Base-by-base conservation (phyloP, 2,888 invertebrate genomes). In the Automeris io region DNA sequence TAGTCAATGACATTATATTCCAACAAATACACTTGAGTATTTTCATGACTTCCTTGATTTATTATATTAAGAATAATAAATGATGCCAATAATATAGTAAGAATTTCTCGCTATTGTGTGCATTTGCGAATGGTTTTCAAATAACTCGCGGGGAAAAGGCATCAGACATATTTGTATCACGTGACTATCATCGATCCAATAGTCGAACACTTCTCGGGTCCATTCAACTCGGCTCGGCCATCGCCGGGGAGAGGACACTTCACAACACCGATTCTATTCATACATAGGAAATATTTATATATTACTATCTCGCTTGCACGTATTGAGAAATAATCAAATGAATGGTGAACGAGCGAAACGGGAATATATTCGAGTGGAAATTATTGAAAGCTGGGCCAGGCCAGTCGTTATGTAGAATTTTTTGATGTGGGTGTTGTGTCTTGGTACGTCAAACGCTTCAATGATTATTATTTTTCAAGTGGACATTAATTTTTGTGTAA, bases 171-270 rank as follows among this genome's bases (percentile, higher is more conserved):
- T 74, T 75, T 67, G 61, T 62, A 60, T 83, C 87, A 87, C 85
- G 86, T 87, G 87, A 86, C 70, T 57, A 39, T 68, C 74, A 87
- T 87, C 86, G 87, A 87, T 87, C 87, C 87, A 87, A 87, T 87
- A 74, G 86, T 69, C 76, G 82, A 82, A 69, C 79, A 82, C 83
- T 83, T 83, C 82, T 76, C 79, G 83, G 83, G 87, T 87, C 87
- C 87, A 87, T 87, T 87, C 87, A 87, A 87, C 87, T 87, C 85
- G 62, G 67, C 70, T 76, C 70, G 73, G 60, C 60, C 63, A 64
- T 61, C 57, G 66, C 68, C 67, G 74, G 70, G 70, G 71, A 73
- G 75, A 69, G 75, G 68, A 75, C 71, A 80, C 80, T 81, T 83
- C 81, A 81, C 70, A 74, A 80, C 76, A 77, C 74, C 64, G 69